Evolutionary conservation across 2,113 vertebrate species (phyloP), one percentile per base, ranked within the genome.

Genomic region (Neodontobutis hainanensis): DNA sequence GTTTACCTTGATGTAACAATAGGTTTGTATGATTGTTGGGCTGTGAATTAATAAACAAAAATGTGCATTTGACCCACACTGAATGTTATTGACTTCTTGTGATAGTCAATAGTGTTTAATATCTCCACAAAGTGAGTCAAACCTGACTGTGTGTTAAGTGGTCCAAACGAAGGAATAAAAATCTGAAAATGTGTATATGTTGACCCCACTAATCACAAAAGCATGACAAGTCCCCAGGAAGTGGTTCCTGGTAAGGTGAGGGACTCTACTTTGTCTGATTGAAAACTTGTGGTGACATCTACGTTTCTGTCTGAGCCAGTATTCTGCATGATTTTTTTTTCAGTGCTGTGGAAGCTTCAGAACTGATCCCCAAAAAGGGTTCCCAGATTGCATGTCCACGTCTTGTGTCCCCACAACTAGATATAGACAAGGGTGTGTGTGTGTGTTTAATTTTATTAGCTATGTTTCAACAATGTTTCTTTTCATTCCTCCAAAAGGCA

Each of bases 311-410:
- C 4, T 3, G 11, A 4, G 38, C 10, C 15, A 35, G n/a, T 11
- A 64, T 27, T 2, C 4, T 59, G 36, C 36, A 27, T 58, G 70
- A 66, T 27, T 27, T 66, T 66, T 60, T 73, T 66, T 53, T 47
- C 62, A 68, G 14, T 16, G 50, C 34, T 62, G 50, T 56, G 55
- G 16, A 46, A 55, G 35, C 12, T 42, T 12, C 10, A 68, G 56
- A 55, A 74, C 48, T 56, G 64, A 32, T 68, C 19, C 19, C 19
- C 19, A 27, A 27, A 27, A 27, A 27, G 19, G 64, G 49, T 42
- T 5, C 72, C 72, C 43, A 67, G 11, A 67, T 48, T 42, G 56
- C 10, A 61, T 8, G 56, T 4, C 12, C 42, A 11, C 1, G 49
- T 55, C 63, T 7, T 6, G 53, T n/a, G 45, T 49, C 34, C 45